Conservation (phyloP, 1,140 invertebrate genomes). For the Plodia interpunctella region DNA sequence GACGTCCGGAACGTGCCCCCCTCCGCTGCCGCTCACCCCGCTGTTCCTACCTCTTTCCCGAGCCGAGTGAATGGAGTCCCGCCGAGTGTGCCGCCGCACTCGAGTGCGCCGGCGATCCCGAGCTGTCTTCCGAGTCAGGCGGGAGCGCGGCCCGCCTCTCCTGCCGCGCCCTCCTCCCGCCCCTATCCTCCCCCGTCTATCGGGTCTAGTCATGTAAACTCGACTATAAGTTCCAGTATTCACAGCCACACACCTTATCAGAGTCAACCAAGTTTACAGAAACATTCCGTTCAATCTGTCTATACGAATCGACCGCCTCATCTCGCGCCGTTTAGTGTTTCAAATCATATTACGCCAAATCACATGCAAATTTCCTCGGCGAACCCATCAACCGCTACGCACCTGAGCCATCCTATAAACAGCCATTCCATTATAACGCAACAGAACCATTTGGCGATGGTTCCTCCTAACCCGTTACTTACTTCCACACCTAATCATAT, state of each 20-base stretch:
- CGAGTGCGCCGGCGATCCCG: slow-evolving; percentile 47
- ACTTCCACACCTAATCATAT: slow-evolving; percentile 54
- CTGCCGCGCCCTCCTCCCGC: slow-evolving; percentile 50
- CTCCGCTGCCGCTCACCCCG: slow-evolving; percentile 67
- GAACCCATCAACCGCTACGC: slow-evolving; percentile 35
- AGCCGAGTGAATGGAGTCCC: slow-evolving; percentile 73
- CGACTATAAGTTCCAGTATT: slow-evolving; percentile 68
- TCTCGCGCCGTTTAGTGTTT: slow-evolving; percentile 60
- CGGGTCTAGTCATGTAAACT: slow-evolving; percentile 73
- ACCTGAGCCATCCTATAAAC: slow-evolving; percentile 49
- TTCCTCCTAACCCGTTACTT: slow-evolving; percentile 38
- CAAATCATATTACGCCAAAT: slow-evolving; percentile 54
- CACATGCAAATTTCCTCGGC: slow-evolving; percentile 42
- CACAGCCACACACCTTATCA: slow-evolving; percentile 62
- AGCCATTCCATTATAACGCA: slow-evolving; percentile 61
- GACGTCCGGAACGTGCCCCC: slow-evolving; percentile 48
- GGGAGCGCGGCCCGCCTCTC: slow-evolving; percentile 48
- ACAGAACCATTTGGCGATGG: slow-evolving; percentile 42
- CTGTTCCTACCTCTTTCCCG: slow-evolving; percentile 78
- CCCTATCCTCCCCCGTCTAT: slow-evolving; percentile 56
- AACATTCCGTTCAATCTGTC: slow-evolving; percentile 62
- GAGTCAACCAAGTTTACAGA: slow-evolving; percentile 67
- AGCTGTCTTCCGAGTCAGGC: slow-evolving; percentile 63
- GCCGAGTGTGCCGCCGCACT: slow-evolving; percentile 74
- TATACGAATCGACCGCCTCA: slow-evolving; percentile 57